Evolutionary conservation across 2,888 invertebrate genomes (phyloP).

Genomic region (Pyrrhosoma nymphula): DNA sequence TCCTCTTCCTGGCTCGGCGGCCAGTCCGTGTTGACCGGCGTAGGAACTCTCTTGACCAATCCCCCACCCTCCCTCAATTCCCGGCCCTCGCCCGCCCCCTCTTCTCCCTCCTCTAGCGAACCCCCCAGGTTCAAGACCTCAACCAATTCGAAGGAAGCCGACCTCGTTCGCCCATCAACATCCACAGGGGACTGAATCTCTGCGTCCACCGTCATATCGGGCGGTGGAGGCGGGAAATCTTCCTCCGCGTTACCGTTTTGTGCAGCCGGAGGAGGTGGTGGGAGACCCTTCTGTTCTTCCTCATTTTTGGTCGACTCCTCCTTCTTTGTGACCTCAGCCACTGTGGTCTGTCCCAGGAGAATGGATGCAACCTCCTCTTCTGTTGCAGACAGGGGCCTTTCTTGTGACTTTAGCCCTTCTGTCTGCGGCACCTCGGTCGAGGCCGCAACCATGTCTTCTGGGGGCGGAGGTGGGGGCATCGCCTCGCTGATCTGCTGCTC

Average conservation of each 20-base stretch:
- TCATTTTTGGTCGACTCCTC: background rate
- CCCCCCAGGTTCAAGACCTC: constrained; percentile 10
- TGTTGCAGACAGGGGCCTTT: background rate
- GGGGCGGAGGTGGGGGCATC: background rate
- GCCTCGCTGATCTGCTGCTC: background rate
- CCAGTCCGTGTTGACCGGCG: constrained; percentile 52
- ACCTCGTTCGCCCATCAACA: background rate
- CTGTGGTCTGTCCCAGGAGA: background rate
- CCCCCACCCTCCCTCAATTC: constrained; percentile 13
- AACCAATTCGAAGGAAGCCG: constrained; percentile 53
- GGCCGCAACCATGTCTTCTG: background rate
- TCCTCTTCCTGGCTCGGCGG: background rate
- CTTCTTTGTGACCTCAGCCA: background rate
- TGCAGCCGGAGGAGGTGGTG: background rate
- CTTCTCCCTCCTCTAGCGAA: constrained; percentile 23
- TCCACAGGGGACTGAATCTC: constrained; percentile 36
- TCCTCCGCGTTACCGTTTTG: background rate
- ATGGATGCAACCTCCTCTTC: constrained; percentile 51
- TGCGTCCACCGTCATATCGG: constrained; percentile 8
- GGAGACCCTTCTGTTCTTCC: background rate
- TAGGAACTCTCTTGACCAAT: constrained; percentile 43
- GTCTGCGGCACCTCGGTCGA: background rate
- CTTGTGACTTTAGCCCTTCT: background rate
- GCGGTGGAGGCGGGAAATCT: constrained; percentile 11
- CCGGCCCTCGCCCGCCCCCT: background rate